A percentile compares a stretch with the other conserved stretches of the same genome.
phyloP scores from a whole-genome alignment of 2,113 vertebrate species.

The Periophthalmus modestus region DNA sequence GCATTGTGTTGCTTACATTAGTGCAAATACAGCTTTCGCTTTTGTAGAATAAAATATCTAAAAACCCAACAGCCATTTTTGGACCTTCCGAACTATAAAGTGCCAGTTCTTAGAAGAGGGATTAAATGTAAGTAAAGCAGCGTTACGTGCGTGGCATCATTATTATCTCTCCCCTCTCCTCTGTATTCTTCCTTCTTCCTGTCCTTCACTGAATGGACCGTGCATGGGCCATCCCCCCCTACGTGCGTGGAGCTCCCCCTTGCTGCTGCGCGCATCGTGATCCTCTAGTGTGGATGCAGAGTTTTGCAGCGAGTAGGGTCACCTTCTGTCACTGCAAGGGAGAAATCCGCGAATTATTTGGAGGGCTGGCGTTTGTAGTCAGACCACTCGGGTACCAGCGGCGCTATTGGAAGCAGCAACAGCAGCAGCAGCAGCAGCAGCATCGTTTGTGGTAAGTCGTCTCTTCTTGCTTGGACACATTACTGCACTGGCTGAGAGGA shows the following conservation, averaged over 20 bases:
- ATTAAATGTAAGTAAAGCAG: constrained; percentile 4
- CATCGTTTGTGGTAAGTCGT: constrained; percentile 61
- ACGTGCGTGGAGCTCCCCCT: constrained; percentile 71
- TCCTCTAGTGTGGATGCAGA: constrained; percentile 70
- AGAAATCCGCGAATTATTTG: constrained; percentile 43
- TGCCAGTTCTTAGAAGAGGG: not conserved
- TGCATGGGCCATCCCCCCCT: constrained; percentile 60
- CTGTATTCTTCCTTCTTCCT: constrained; percentile 15
- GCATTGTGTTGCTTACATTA: not conserved
- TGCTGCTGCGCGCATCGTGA: constrained; percentile 73
- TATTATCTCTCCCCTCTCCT: constrained; percentile 10
- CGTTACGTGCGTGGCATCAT: not conserved
- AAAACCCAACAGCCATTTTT: not conserved
- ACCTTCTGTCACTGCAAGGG: constrained; percentile 77
- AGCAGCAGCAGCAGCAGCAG: constrained; percentile 20
- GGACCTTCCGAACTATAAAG: not conserved
- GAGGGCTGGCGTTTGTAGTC: constrained; percentile 12
- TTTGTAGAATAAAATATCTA: not conserved
- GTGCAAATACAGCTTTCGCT: not conserved
- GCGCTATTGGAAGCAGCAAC: constrained; percentile 21
- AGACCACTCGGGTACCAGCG: constrained; percentile 35
- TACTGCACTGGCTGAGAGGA: constrained; percentile 29
- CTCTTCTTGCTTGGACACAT: constrained; percentile 29
- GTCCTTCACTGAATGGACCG: constrained; percentile 50
- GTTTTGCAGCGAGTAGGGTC: constrained; percentile 74